phyloP scores from a whole-genome alignment of 2,888 invertebrate genomes.

The Dicranocentrus wangi region DNA sequence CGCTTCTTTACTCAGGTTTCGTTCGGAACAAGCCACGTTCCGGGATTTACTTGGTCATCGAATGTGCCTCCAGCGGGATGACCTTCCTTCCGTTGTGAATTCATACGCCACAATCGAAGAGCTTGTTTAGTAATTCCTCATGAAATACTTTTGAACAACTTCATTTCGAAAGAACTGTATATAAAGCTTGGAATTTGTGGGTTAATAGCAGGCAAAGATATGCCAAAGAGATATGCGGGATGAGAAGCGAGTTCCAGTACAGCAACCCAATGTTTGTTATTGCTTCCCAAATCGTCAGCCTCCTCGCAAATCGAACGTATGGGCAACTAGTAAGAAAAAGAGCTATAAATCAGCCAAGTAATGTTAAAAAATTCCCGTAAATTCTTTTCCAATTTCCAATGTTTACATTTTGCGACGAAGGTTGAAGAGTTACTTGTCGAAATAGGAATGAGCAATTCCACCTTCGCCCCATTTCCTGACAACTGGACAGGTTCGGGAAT shows the following conservation, averaged over 20 bases:
- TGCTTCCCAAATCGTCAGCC: conserved; percentile 44
- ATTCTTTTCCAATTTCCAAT: too few species aligned
- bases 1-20: conserved; percentile 31
- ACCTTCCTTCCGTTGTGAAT: conserved; percentile 36
- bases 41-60: conserved; percentile 67
- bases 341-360: too few species aligned
- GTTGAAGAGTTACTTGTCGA: too few species aligned
- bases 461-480: neutral
- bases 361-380: too few species aligned
- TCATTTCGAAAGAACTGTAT: neutral
- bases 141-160: conserved; percentile 21
- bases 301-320: conserved; percentile 1
- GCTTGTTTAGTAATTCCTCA: conserved; percentile 56
- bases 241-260: conserved; percentile 54
- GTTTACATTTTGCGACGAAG: too few species aligned
- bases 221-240: conserved; percentile 45
- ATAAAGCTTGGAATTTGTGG: neutral
- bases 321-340: too few species aligned
- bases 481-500: conserved; percentile 48
- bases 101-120: conserved; percentile 44
- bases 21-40: conserved; percentile 61
- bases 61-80: conserved; percentile 42
- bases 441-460: conserved; percentile 66
- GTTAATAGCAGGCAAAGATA: conserved; percentile 57
- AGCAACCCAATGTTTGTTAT: conserved; percentile 65